Evolutionary conservation across 2,113 vertebrate genomes (phyloP).

Genomic region (Clarias macrocephalus): DNA sequence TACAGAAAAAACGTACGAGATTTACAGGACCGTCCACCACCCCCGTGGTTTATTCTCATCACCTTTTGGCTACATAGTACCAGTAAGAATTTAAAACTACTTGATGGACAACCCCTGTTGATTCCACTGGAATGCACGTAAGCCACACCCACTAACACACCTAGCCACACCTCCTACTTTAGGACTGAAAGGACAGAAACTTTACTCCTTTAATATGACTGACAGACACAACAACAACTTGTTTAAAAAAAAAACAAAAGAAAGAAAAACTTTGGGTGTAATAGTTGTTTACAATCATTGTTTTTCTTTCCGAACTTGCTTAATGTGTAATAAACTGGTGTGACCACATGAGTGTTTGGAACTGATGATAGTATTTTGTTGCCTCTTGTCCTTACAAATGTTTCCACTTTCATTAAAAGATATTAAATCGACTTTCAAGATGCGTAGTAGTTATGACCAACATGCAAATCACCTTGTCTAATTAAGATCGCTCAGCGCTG

Average conservation of each 20-base stretch:
- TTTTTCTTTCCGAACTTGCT: neutral
- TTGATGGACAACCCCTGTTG: no score
- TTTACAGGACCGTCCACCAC: no score
- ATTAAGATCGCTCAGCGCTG: slow-evolving; percentile 27
- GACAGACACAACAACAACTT: neutral
- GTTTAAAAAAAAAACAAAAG: neutral
- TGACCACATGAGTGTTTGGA: neutral
- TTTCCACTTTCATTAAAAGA: slow-evolving; percentile 41
- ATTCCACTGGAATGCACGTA: neutral
- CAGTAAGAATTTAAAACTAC: no score
- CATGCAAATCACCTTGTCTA: slow-evolving; percentile 32
- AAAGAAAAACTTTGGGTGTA: neutral
- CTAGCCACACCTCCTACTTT: no score
- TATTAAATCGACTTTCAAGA: slow-evolving; percentile 29
- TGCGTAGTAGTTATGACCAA: slow-evolving; percentile 17
- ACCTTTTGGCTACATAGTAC: no score
- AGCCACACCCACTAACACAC: neutral
- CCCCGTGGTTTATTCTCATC: no score
- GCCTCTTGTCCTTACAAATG: slow-evolving; percentile 19
- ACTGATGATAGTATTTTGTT: neutral
- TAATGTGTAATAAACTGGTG: neutral
- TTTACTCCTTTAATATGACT: no score
- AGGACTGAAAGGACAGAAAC: no score
- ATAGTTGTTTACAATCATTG: neutral
- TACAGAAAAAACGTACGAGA: no score